Percentiles rank a stretch among this genome's conserved stretches.
phyloP scores from a whole-genome alignment of 2,113 vertebrate species.

The Genyomyrus donnyi region DNA sequence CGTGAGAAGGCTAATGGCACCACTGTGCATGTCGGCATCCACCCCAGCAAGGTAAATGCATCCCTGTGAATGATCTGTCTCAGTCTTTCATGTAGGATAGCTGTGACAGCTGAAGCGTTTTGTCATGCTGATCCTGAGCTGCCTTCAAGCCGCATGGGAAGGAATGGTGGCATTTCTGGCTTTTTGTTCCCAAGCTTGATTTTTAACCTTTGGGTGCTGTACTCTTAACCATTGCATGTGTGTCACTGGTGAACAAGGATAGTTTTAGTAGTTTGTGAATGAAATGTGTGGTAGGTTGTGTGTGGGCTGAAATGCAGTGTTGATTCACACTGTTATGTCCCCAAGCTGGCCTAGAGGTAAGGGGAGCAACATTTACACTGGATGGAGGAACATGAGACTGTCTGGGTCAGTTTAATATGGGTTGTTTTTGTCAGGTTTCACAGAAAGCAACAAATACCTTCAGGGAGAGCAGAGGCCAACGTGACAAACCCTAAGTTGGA shows the following conservation, averaged over 20 bases:
- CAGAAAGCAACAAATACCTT: too few relatives aligned
- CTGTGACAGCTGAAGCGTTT: not conserved
- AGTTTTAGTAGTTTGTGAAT: not conserved
- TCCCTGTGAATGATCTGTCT: not conserved
- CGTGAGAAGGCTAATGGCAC: slow-evolving; percentile 89
- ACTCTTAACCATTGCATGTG: too few relatives aligned
- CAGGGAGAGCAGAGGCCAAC: too few relatives aligned
- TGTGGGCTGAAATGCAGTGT: not conserved
- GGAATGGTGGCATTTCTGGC: not conserved
- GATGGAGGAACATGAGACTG: too few relatives aligned
- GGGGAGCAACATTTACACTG: too few relatives aligned
- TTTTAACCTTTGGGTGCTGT: not conserved
- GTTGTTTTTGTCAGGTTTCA: too few relatives aligned
- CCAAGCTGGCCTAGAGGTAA: too few relatives aligned
- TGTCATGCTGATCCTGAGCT: not conserved
- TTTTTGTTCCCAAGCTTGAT: not conserved
- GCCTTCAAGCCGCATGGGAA: not conserved
- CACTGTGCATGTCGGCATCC: slow-evolving; percentile 85
- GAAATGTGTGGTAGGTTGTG: not conserved
- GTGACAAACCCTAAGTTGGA: too few relatives aligned
- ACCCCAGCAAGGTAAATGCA: slow-evolving; percentile 79
- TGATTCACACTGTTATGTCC: not conserved
- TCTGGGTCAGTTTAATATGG: too few relatives aligned
- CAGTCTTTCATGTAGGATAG: not conserved
- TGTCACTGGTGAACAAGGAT: not conserved